Conservation (phyloP, 2,797 vertebrate genomes). For the Odontamblyopus lacepedii region DNA sequence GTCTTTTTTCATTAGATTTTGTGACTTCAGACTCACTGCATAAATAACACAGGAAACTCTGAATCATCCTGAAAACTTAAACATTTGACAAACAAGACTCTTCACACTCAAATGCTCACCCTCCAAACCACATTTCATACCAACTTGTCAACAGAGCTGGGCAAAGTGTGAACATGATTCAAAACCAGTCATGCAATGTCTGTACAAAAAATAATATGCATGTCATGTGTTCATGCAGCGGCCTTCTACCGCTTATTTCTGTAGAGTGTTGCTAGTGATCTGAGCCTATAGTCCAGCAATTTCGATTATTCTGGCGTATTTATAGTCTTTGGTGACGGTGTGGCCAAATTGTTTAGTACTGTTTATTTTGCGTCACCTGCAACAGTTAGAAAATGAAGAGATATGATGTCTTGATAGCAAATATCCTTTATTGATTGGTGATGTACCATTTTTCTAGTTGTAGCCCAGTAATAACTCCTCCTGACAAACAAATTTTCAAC, state of each 20-base stretch:
- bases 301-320: neutral
- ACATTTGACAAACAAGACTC: constrained; percentile 51
- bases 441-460: neutral
- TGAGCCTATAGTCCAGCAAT: neutral
- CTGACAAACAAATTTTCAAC: too few species aligned
- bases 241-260: neutral
- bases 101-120: constrained; percentile 27
- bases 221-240: neutral
- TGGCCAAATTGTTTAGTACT: neutral
- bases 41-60: constrained; percentile 64
- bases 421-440: neutral
- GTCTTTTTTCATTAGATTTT: neutral
- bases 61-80: constrained; percentile 58
- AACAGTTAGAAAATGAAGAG: neutral
- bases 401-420: neutral
- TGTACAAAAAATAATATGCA: neutral
- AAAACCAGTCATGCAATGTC: neutral
- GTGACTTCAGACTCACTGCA: constrained; percentile 54
- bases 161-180: neutral
- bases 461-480: neutral
- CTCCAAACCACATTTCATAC: constrained; percentile 34
- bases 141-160: constrained; percentile 2
- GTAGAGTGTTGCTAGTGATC: neutral
- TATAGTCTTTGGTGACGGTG: neutral
- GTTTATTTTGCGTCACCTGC: neutral